These are phyloP conservation scores for Zygaena filipendulae DNA, from an alignment of 2,888 invertebrate species.

Conservation along the genomic window DNA sequence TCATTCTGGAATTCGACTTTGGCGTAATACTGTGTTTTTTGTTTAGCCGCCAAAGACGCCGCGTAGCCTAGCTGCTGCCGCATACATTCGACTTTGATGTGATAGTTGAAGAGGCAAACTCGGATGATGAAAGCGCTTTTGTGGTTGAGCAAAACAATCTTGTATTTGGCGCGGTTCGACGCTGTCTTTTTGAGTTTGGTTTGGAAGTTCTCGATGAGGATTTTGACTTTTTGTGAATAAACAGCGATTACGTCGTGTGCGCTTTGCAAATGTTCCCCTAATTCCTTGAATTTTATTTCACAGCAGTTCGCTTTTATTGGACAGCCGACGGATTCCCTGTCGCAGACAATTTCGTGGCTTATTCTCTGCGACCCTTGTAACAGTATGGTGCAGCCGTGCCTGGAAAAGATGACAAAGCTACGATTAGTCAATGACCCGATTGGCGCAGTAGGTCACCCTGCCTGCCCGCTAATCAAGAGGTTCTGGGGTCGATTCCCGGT, in stretches of 20 bases:
- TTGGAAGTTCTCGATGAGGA: conserved; percentile 60
- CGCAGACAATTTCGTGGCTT: conserved; percentile 58
- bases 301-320: conserved; percentile 57
- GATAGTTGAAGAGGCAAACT: conserved; percentile 61
- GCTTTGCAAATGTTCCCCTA: conserved; percentile 45
- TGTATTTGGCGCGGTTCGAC: conserved; percentile 59
- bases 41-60: conserved; percentile 46
- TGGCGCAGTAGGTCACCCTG: too few species aligned
- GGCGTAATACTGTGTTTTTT: conserved; percentile 56
- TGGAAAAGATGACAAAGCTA: conserved; percentile 33
- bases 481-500: too few species aligned
- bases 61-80: conserved; percentile 52
- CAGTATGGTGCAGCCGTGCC: conserved; percentile 58
- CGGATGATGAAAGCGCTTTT: conserved; percentile 62
- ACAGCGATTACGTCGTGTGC: conserved; percentile 57
- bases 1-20: conserved; percentile 59
- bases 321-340: conserved; percentile 54
- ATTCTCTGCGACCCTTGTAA: conserved; percentile 43
- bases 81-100: conserved; percentile 58
- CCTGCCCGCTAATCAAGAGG: too few species aligned
- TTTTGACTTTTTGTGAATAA: conserved; percentile 60
- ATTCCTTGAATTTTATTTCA: conserved; percentile 50
- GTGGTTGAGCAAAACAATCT: conserved; percentile 51
- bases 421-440: too few species aligned
- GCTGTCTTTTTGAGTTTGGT: conserved; percentile 58